Base-by-base conservation (phyloP, 1,140 invertebrate species). In the Neomicropteryx cornuta region DNA sequence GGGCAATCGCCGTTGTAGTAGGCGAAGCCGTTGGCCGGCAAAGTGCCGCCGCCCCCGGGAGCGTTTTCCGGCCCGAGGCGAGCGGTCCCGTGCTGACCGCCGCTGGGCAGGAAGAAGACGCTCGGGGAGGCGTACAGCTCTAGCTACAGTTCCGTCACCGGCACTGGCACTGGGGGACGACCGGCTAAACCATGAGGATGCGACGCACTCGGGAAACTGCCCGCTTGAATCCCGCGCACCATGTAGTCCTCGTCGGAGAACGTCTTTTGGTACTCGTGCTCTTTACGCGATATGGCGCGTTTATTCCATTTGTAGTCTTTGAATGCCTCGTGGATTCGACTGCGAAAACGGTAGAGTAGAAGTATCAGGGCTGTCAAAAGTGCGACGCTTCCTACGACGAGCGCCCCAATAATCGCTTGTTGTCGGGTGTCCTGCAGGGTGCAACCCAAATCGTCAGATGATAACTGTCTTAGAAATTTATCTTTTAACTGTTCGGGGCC, bases 141-240 rank as follows among this genome's bases (percentile, higher is more conserved):
- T 87, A 87, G 84, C 84, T 88, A 91, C 79, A 91, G 84, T 63
- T 89, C 87, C 66, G 87, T 90, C 44, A 89, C 84, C 28, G 87
- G 87, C 50, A 88, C 86, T 3, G 83, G 79, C 55, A n/a, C n/a
- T 85, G 72, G 13, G 76, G 64, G 56, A 73, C 71, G 51, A 59
- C 71, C 49, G 70, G n/a, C n/a, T n/a, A n/a, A n/a, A n/a, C n/a
- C 50, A 61, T 72, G 56, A 53, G 73, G 55, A 47, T 71, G 60
- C 52, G 65, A 54, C 62, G 65, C 47, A 70, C 18, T 71, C 56
- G 53, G 71, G 68, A 58, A 76, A 72, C 42, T 72, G 70, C 33
- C 70, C 39, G 71, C 70, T 37, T 70, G 63, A 36, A 62, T 60
- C 14, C 66, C 68, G 8, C 76, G 66, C 11, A 83, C 68, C 11